phyloP scores from a whole-genome alignment of 2,113 vertebrate genomes.

The Poeciliopsis prolifica region DNA sequence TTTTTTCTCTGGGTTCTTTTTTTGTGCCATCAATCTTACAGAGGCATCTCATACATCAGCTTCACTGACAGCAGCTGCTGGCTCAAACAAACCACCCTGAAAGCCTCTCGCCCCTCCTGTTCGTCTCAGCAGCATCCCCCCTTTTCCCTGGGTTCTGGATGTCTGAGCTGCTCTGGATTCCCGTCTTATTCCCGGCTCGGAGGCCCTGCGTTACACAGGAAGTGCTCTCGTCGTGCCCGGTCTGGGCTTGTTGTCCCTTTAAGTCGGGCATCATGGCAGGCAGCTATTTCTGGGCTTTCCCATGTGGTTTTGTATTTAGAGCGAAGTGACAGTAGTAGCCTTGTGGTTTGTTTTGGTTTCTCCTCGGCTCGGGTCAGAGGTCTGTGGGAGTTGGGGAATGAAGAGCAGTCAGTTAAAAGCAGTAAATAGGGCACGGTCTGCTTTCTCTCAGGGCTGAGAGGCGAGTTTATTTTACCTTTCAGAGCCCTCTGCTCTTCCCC shows the following conservation, averaged over 20 bases:
- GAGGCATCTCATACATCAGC: slow-evolving; percentile 46
- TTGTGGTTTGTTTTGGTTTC: slow-evolving; percentile 71
- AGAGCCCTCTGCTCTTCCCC: slow-evolving; percentile 46
- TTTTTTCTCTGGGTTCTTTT: background rate
- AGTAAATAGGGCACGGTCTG: slow-evolving; percentile 26
- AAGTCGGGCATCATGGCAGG: slow-evolving; percentile 63
- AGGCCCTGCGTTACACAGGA: slow-evolving; percentile 33
- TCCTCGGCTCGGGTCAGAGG: slow-evolving; percentile 63
- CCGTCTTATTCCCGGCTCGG: slow-evolving; percentile 25
- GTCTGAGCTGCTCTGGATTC: slow-evolving; percentile 22
- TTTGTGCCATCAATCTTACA: slow-evolving; percentile 28
- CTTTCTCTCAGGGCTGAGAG: slow-evolving; percentile 44
- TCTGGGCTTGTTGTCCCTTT: slow-evolving; percentile 27
- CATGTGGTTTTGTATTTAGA: slow-evolving; percentile 63
- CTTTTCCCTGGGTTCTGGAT: slow-evolving; percentile 9
- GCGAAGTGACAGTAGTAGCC: slow-evolving; percentile 62
- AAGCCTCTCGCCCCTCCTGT: slow-evolving; percentile 6
- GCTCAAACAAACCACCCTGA: slow-evolving; percentile 3
- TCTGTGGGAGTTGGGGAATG: slow-evolving; percentile 65
- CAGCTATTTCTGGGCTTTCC: slow-evolving; percentile 63
- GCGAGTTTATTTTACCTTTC: slow-evolving; percentile 67
- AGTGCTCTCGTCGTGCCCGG: slow-evolving; percentile 39
- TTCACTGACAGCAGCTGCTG: slow-evolving; percentile 38
- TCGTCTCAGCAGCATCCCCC: slow-evolving; percentile 20
- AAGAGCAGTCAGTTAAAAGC: slow-evolving; percentile 43